Evolutionary conservation across 2,797 vertebrate species (phyloP).

Genomic region (Cottoperca gobio): DNA sequence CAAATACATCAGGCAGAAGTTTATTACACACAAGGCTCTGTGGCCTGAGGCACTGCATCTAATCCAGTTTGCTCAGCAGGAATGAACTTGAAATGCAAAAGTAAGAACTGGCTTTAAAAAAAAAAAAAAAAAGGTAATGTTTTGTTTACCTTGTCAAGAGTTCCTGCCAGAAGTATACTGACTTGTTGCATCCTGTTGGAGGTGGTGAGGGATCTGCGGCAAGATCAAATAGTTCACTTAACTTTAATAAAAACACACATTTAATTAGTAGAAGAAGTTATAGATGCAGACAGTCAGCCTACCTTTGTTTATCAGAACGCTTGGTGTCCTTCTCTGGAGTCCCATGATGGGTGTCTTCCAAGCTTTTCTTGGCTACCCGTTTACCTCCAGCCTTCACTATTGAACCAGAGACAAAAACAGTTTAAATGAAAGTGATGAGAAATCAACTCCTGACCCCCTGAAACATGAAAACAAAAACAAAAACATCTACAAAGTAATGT

Average conservation of each 20-base stretch:
- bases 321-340: conserved; percentile 85
- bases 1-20: conserved; percentile 38
- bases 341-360: conserved; percentile 81
- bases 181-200: conserved; percentile 87
- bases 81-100: not conserved
- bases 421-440: not conserved
- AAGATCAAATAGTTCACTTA: not conserved
- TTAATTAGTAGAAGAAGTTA: too few species aligned
- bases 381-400: conserved; percentile 93
- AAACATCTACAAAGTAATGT: not conserved
- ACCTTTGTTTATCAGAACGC: conserved; percentile 88
- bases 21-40: conserved; percentile 9
- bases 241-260: not conserved
- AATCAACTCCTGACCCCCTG: not conserved
- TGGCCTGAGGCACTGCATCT: not conserved
- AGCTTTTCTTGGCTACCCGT: conserved; percentile 89
- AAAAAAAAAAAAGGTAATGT: not conserved
- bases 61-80: not conserved
- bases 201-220: conserved; percentile 73
- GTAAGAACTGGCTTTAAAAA: not conserved
- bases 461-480: not conserved
- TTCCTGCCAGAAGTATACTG: conserved; percentile 84
- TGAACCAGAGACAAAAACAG: conserved; percentile 1
- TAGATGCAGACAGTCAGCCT: not conserved
- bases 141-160: conserved; percentile 88